Base-by-base conservation (phyloP, 2,888 invertebrate species). In the Seladonia tumulorum region DNA sequence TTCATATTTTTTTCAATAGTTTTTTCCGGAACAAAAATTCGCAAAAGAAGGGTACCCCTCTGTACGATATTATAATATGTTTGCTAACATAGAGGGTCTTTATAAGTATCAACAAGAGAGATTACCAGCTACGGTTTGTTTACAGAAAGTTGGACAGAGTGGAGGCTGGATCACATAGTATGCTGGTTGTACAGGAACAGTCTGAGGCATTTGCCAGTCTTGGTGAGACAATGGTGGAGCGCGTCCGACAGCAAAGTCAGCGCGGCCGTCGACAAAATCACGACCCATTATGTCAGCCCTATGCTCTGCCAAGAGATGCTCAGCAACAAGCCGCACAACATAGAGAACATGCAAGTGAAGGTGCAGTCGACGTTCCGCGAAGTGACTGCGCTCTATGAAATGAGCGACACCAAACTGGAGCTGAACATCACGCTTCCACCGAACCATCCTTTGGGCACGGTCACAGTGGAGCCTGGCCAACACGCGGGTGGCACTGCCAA, bases 401-500 rank as follows among this genome's bases (percentile, higher is more conserved):
- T 99, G 88, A 98, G 98, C 92, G 98, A 98, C 88, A 97, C 97
- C 0, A 96, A 96, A 88, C 97, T 99, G 95, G 98, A 98, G 95
- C 96, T 99, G 87, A 96, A 96, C 42, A 97, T 99, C 90, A 96
- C 96, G 73, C 95, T 99, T 88, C 97, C 99, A 0, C 94, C 95
- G 42, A 98, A 98, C 95, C 98, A 98, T 96, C 99, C 99, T 1
- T 96, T 99, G 60, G 97, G 97, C 0, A 96, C 97, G 8, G 97
- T 98, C 0, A 96, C 96, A 71, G 97, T 99, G 0, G 96, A 97
- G 82, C 96, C 96, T 87, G 96, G 96, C 71, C 96, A 96, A 89
- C 96, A 97, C 92, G 97, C 97, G 86, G 97, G 97, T n/a, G 97
- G 97, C 39, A 96, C 96, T 8, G 96, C 96, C 0, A 97, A 97